Evolutionary conservation across 2,113 vertebrate species (phyloP), one percentile per base, ranked within the genome.

Genomic region (Pseudorectes ferrugineus): DNA sequence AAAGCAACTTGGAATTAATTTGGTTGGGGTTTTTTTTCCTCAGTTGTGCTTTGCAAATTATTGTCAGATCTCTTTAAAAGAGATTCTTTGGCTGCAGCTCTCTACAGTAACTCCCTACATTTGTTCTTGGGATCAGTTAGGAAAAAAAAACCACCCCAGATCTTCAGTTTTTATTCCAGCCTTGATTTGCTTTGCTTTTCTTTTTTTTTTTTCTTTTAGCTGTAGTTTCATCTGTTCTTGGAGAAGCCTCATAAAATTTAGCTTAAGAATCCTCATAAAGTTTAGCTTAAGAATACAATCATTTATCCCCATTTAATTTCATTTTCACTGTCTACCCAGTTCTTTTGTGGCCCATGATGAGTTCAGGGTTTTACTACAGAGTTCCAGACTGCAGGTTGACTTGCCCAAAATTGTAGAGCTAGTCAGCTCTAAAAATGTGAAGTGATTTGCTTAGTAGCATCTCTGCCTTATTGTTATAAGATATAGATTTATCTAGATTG

Each of bases 111-210:
- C 25, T 77, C 42, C 10, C 6, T 67, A 20, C 2, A 4, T 78
- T 59, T 79, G 10, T 19, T 75, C 5, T 82, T 68, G n/a, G 54
- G 45, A 78, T 61, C 5, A 22, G 6, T 43, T 42, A 42, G 15
- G 33, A 18, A 19, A 55, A 51, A 51, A 31, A 33, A 21, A 5
- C 0, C 14, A n/a, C 12, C 14, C 11, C 2, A 6, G 13, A 25
- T 22, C 23, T 49, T 76, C 25, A 57, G 3, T 1, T 78, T 93
- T 92, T 36, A 52, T 48, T 78, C 12, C 6, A 8, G 5, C 4
- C 4, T 63, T 52, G 18, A 1, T 29, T 14, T 46, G 33, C 24
- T 19, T 66, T 42, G 14, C 5, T 43, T 43, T 19, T 43, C 3
- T 67, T 15, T 11, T n/a, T 28, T 48, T n/a, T 49, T 14, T 65